These are phyloP conservation scores for Pipistrellus nathusii DNA, from an alignment of 2,797 vertebrate species.

Conservation along the genomic window DNA sequence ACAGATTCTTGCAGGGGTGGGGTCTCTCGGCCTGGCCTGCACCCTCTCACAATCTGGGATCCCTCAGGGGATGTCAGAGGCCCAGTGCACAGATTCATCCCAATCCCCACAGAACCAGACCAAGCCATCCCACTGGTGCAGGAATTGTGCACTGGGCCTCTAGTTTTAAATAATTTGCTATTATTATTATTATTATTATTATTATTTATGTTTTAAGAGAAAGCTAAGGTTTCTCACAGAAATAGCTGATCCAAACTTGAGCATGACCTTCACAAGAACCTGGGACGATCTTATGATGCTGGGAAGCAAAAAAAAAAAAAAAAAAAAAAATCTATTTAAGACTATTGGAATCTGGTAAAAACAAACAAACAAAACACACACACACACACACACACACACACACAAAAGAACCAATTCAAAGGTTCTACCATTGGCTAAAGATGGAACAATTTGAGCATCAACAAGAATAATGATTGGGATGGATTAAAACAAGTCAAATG, in stretches of 20 bases:
- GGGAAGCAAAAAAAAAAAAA: not conserved
- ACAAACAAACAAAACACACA: too few relatives aligned
- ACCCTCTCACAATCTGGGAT: too few relatives aligned
- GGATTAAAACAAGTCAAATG: not conserved
- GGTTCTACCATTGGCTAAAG: not conserved
- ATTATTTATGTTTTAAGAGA: not conserved
- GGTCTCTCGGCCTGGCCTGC: too few relatives aligned
- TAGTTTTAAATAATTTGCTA: too few relatives aligned
- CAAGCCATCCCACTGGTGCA: too few relatives aligned
- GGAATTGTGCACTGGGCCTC: too few relatives aligned
- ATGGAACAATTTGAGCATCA: not conserved
- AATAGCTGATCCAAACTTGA: not conserved
- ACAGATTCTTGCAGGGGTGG: too few relatives aligned
- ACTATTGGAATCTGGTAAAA: not conserved
- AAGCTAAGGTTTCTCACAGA: not conserved
- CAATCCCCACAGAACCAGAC: too few relatives aligned
- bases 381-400: too few relatives aligned
- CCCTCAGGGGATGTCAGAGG: too few relatives aligned
- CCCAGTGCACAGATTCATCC: too few relatives aligned
- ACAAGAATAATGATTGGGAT: not conserved
- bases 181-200: too few relatives aligned
- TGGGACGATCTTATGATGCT: not conserved
- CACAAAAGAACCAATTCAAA: not conserved
- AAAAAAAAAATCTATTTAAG: not conserved
- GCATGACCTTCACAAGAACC: not conserved